A percentile compares a stretch with the other conserved stretches of the same genome.
These are phyloP conservation scores for Hermetia illucens DNA, from an alignment of 1,140 invertebrate genomes.

Conservation along the genomic window DNA sequence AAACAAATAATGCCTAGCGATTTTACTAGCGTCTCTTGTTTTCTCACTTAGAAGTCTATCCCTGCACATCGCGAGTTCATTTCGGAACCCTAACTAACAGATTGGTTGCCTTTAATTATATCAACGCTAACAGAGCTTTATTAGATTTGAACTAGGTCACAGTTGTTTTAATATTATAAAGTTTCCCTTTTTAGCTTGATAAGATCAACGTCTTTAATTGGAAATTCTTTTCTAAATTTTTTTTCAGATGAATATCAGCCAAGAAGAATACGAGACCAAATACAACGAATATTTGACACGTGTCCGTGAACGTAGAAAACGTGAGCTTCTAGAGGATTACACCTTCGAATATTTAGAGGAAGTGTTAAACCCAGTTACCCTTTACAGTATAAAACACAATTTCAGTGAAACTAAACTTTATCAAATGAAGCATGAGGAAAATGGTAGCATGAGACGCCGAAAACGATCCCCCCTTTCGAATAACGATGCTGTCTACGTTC, in stretches of 20 bases:
- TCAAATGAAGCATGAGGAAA: constrained; percentile 1
- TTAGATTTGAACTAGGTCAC: too few relatives aligned
- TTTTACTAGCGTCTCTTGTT: too few relatives aligned
- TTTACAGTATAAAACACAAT: constrained; percentile 1
- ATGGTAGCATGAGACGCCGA: not conserved
- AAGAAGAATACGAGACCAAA: constrained; percentile 24
- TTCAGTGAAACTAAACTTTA: not conserved
- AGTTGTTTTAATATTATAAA: too few relatives aligned
- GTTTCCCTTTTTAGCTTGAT: too few relatives aligned
- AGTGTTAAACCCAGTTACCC: not conserved
- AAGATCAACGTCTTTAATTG: too few relatives aligned
- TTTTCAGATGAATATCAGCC: constrained; percentile 25
- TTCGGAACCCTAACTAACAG: too few relatives aligned
- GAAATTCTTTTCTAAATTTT: constrained; percentile 6
- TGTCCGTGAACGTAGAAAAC: constrained; percentile 8
- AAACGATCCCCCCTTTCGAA: not conserved
- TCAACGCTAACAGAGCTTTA: too few relatives aligned
- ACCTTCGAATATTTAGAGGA: constrained; percentile 7
- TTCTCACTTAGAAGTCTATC: too few relatives aligned
- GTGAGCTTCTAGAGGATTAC: constrained; percentile 1
- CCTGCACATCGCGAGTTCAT: too few relatives aligned
- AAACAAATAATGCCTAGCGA: too few relatives aligned
- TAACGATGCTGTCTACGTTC: constrained; percentile 15
- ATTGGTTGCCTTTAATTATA: too few relatives aligned
- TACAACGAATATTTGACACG: constrained; percentile 21